Base-by-base conservation (phyloP, 2,888 invertebrate species). In the Hipparchia sbordonii region DNA sequence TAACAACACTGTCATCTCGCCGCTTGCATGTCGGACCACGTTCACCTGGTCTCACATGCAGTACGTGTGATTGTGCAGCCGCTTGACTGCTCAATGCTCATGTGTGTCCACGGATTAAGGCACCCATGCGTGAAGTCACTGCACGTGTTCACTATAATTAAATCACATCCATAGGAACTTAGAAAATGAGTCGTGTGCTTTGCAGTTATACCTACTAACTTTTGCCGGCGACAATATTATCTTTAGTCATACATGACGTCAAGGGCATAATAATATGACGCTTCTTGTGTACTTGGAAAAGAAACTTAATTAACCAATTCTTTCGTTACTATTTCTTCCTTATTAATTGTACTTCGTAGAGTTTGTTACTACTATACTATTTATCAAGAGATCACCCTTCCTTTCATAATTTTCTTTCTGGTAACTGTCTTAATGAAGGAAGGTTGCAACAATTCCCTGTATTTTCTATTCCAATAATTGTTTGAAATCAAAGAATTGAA, bases 31-130 rank as follows among this genome's bases (percentile, higher is more conserved):
- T 23, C 46, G 63, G 46, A 63, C 61, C 69, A 69, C 61, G 45
- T 67, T 67, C n/a, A 39, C 54, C 56, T 57, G 48, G 60, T 60
- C 73, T 75, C 62, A 69, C 71, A 52, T 73, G 67, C 63, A 74
- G 51, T 71, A 73, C 71, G 70, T 75, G 65, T 70, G 60, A 74
- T 72, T 74, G 77, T 77, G 77, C 72, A 77, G 69, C 13, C 77
- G 72, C 73, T 65, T 72, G 76, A 65, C 52, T 65, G 65, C 65
- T 52, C 65, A 69, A 61, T 76, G 76, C 68, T 74, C 67, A 73
- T 70, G 66, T 59, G 70, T 72, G 76, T 62, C 72, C 62, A 69
- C 62, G 73, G 62, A 65, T 63, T 66, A 67, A 74, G n/a, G 56
- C 74, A 59, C 60, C 74, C 75, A 76, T 67, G 74, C 67, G 72